phyloP scores from a whole-genome alignment of 2,113 vertebrate genomes.

The Neodontobutis hainanensis region DNA sequence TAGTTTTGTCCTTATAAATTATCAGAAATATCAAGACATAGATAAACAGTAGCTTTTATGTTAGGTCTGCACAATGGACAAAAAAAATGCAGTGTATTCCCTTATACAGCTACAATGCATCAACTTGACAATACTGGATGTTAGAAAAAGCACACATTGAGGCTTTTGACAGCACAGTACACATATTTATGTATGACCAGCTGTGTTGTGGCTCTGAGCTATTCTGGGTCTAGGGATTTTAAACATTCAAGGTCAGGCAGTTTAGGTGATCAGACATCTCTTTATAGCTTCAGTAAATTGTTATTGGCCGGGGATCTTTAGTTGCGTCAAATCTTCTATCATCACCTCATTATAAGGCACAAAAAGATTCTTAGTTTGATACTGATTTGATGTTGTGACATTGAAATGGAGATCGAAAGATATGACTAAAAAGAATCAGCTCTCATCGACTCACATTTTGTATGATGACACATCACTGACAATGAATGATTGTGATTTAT shows the following conservation, averaged over 20 bases:
- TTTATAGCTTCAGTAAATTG: not conserved
- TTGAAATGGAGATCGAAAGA: not conserved
- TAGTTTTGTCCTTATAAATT: too few species aligned
- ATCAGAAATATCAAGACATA: not conserved
- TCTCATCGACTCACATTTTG: conserved; percentile 30
- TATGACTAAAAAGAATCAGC: not conserved
- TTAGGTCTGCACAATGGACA: conserved; percentile 7
- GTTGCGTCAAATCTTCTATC: too few species aligned
- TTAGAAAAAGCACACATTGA: conserved; percentile 23
- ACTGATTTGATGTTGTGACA: not conserved
- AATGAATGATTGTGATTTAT: conserved; percentile 19
- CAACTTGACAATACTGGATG: conserved; percentile 19
- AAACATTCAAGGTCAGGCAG: conserved; percentile 53
- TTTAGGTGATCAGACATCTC: conserved; percentile 32
- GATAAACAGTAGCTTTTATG: not conserved
- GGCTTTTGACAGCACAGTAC: conserved; percentile 49
- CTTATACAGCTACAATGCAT: not conserved
- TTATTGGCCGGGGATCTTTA: conserved; percentile 18
- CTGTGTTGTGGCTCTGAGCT: conserved; percentile 60
- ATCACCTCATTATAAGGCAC: too few species aligned
- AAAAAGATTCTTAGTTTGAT: not conserved
- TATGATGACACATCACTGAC: conserved; percentile 20
- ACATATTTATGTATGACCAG: conserved; percentile 75
- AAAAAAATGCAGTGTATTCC: conserved; percentile 11
- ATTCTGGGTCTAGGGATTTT: conserved; percentile 47